These are phyloP conservation scores for Microtus ochrogaster DNA, from an alignment of 2,113 vertebrate species.

Conservation along the genomic window DNA sequence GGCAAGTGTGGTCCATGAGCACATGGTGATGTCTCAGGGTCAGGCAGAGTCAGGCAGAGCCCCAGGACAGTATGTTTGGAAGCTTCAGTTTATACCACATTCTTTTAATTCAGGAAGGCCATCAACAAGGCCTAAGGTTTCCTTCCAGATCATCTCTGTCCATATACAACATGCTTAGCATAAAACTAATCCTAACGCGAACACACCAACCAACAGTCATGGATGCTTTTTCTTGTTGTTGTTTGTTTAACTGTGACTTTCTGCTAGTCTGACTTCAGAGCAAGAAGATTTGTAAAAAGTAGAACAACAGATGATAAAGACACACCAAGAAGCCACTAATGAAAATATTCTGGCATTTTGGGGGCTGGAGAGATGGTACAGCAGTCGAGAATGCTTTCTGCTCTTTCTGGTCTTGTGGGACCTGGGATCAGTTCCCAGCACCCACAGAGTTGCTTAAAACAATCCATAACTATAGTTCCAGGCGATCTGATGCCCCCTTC, in stretches of 20 bases:
- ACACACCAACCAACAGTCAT: accelerated
- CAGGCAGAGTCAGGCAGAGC: neutral
- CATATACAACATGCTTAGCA: neutral
- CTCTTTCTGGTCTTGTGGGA: neutral
- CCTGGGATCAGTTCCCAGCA: neutral
- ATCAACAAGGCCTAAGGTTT: neutral
- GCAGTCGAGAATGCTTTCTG: neutral
- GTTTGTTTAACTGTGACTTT: neutral
- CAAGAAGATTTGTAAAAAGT: neutral
- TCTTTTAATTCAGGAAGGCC: neutral
- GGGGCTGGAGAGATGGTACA: no score
- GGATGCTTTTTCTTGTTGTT: neutral
- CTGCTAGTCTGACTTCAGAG: slow-evolving; percentile 26
- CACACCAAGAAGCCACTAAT: neutral
- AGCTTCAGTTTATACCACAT: neutral
- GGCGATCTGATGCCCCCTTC: neutral
- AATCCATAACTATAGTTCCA: neutral
- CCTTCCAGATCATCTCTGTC: neutral
- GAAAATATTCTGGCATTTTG: neutral
- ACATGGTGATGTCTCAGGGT: neutral
- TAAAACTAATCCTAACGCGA: neutral
- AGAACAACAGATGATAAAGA: neutral
- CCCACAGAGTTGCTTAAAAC: neutral
- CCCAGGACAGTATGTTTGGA: neutral
- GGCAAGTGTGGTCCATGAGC: neutral